Conservation (phyloP, 2,888 invertebrate species). For the Rapana venosa region DNA sequence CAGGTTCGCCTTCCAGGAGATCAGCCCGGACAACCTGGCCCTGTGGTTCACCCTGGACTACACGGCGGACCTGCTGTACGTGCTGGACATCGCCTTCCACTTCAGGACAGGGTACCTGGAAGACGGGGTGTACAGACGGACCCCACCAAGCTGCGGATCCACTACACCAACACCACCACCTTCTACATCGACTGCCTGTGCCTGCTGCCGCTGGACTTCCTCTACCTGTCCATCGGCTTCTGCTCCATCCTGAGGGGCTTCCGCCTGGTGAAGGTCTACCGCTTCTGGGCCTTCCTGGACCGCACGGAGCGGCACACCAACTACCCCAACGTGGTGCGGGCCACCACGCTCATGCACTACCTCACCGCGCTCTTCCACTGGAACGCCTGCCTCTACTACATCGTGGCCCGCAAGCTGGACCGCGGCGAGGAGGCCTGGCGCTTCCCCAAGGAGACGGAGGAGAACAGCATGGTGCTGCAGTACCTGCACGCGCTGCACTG, state of each 20-base stretch:
- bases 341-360: constrained; percentile 84
- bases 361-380: constrained; percentile 99
- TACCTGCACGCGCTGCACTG: constrained; percentile 99
- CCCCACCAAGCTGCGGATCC: constrained; percentile 92
- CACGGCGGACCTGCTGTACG: constrained; percentile 95
- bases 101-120: constrained; percentile 98
- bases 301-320: constrained; percentile 98
- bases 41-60: constrained; percentile 99
- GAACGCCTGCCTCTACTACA: constrained; percentile 99
- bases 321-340: constrained; percentile 93
- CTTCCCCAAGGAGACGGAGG: constrained; percentile 68
- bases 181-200: constrained; percentile 99
- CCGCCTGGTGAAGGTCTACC: constrained; percentile 97
- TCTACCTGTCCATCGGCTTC: constrained; percentile 95
- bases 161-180: constrained; percentile 98
- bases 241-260: constrained; percentile 97
- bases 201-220: constrained; percentile 96
- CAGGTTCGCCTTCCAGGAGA: constrained; percentile 99
- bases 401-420: constrained; percentile 82
- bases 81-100: constrained; percentile 97
- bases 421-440: constrained; percentile 76
- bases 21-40: constrained; percentile 89
- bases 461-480: constrained; percentile 82
- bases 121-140: constrained; percentile 98
- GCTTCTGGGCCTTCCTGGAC: constrained; percentile 99